Base-by-base conservation (phyloP, 2,888 invertebrate species). In the Pyralis farinalis region DNA sequence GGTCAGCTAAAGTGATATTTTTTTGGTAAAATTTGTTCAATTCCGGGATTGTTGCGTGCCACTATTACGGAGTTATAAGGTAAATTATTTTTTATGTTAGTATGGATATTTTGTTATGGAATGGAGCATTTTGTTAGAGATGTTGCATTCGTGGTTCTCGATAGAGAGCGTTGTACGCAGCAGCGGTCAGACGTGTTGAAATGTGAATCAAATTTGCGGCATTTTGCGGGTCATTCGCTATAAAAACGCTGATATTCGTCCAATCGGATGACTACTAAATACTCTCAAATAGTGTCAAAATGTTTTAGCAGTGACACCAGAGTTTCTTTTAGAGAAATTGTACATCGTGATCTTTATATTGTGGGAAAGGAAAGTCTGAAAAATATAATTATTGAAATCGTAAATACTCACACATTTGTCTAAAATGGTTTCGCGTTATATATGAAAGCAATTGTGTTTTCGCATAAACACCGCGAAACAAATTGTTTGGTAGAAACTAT, bases 21-120 rank as follows among this genome's bases (percentile, higher is more conserved):
- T 63, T 62, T 60, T 66, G 58, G 52, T 58, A 64, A 58, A 66
- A 62, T 64, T 70, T 60, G 60, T 71, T 71, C 55, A 57, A 68
- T 69, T 77, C 71, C 74, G 78, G 81, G 73, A 82, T 81, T 81
- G 63, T 71, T 71, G 68, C 71, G 63, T 68, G 72, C 34, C 37
- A 16, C 40, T 25, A 7, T n/a, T 47, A 50, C 40, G 56, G 54
- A 60, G 62, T 58, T 54, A 55, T 54, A 59, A 67, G 71, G 74
- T 74, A 37, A 50, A 51, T 52, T 31, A 42, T 40, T 40, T 6
- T 32, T 46, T 37, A 42, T 30, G 30, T 33, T 42, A 41, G 28
- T 37, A 12, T 28, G 46, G 54, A 63, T 62, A n/a, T n/a, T n/a
- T n/a, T n/a, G n/a, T n/a, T n/a, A n/a, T n/a, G n/a, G n/a, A n/a